phyloP scores from a whole-genome alignment of 1,140 invertebrate genomes.

The Mamestra configurata region DNA sequence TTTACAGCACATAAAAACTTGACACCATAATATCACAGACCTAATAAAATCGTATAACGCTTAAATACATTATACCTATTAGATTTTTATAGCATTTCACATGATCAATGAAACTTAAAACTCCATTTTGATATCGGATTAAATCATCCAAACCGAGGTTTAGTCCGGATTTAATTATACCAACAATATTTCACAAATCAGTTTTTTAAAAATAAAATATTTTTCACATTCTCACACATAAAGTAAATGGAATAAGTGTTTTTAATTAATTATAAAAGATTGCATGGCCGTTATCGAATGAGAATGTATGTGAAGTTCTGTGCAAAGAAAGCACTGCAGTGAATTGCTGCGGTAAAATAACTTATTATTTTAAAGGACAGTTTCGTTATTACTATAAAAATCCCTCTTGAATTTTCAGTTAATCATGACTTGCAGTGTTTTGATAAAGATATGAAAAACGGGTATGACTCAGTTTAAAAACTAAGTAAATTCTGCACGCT shows the following conservation, averaged over 20 bases:
- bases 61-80: slow-evolving; percentile 5
- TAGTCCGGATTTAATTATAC: too few species aligned
- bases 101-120: slow-evolving; percentile 26
- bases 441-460: background rate
- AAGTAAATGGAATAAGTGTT: slow-evolving; percentile 9
- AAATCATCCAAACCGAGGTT: background rate
- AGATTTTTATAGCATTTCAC: background rate
- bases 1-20: slow-evolving; percentile 12
- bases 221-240: background rate
- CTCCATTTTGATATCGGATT: background rate
- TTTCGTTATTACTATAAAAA: slow-evolving; percentile 22
- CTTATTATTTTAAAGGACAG: slow-evolving; percentile 32
- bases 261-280: slow-evolving; percentile 11
- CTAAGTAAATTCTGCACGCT: too few species aligned
- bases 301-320: slow-evolving; percentile 24
- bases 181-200: background rate
- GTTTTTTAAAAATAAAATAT: background rate
- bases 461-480: too few species aligned
- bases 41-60: slow-evolving; percentile 21
- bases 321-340: slow-evolving; percentile 33
- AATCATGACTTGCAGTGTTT: slow-evolving; percentile 6
- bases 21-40: background rate
- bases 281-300: slow-evolving; percentile 24
- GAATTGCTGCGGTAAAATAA: slow-evolving; percentile 30
- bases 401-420: slow-evolving; percentile 19